These are phyloP conservation scores for Rhinolophus ferrumequinum DNA, from an alignment of 2,113 vertebrate species.

Conservation along the genomic window DNA sequence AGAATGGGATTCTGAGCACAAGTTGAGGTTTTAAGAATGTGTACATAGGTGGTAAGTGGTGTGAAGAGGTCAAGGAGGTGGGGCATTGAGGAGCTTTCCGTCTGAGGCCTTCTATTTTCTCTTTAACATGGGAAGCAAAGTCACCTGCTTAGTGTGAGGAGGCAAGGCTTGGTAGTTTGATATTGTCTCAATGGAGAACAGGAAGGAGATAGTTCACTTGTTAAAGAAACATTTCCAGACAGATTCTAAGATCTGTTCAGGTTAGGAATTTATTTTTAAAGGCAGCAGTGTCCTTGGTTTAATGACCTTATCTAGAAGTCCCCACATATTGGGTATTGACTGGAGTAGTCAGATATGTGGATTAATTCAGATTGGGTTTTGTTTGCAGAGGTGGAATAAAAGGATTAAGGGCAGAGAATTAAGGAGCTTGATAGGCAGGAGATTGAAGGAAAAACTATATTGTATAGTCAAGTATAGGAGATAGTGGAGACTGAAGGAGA, in stretches of 20 bases:
- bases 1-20: background rate
- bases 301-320: background rate
- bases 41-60: background rate
- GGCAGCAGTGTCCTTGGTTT: background rate
- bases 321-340: background rate
- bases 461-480: background rate
- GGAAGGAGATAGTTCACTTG: background rate
- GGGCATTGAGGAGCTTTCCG: background rate
- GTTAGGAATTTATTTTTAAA: conserved; percentile 44
- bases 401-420: background rate
- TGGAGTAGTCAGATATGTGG: background rate
- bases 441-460: background rate
- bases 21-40: conserved; percentile 20
- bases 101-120: background rate
- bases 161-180: background rate
- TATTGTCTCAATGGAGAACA: background rate
- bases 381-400: background rate
- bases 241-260: background rate
- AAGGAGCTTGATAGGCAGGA: background rate
- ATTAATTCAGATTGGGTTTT: background rate
- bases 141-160: background rate
- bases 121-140: background rate
- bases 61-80: background rate
- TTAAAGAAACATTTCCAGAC: background rate
- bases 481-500: background rate